phyloP scores from a whole-genome alignment of 2,888 invertebrate species.

The Syritta pipiens region DNA sequence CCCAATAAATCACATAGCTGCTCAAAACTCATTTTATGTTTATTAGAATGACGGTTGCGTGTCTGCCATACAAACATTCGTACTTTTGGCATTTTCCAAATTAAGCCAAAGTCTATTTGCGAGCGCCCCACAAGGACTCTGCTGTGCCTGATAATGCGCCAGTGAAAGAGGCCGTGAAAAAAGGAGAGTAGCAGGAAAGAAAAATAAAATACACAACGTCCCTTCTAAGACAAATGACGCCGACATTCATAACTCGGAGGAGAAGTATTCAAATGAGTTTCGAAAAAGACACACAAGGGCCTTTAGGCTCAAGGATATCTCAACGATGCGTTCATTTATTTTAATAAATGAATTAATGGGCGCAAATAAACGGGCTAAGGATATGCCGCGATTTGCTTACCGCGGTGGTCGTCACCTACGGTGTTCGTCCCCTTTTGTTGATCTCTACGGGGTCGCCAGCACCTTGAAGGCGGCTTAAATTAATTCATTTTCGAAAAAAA shows the following conservation, averaged over 20 bases:
- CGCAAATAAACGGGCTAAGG: slow-evolving; percentile 27
- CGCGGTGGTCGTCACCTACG: not conserved
- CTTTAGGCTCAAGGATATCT: slow-evolving; percentile 20
- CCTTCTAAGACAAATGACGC: slow-evolving; percentile 44
- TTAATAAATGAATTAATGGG: slow-evolving; percentile 51
- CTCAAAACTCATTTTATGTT: slow-evolving; percentile 67
- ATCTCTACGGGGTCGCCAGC: slow-evolving; percentile 31
- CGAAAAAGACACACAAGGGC: slow-evolving; percentile 29
- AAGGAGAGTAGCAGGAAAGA: not conserved
- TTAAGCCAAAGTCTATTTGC: slow-evolving; percentile 37
- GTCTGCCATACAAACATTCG: slow-evolving; percentile 53
- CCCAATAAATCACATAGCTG: slow-evolving; percentile 66
- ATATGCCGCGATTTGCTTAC: not conserved
- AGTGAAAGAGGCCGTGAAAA: not conserved
- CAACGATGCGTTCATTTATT: slow-evolving; percentile 45
- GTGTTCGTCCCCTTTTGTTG: slow-evolving; percentile 4
- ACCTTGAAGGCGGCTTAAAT: slow-evolving; percentile 22
- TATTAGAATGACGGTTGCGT: slow-evolving; percentile 66
- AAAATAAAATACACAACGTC: not conserved
- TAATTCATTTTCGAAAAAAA: slow-evolving; percentile 52
- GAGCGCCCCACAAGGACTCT: slow-evolving; percentile 13
- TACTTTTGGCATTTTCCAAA: slow-evolving; percentile 48
- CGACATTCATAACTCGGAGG: slow-evolving; percentile 38
- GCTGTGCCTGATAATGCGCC: slow-evolving; percentile 13
- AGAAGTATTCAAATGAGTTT: slow-evolving; percentile 54